Evolutionary conservation across 2,888 invertebrate genomes (phyloP).

Genomic region (Drosophila macrospina): DNA sequence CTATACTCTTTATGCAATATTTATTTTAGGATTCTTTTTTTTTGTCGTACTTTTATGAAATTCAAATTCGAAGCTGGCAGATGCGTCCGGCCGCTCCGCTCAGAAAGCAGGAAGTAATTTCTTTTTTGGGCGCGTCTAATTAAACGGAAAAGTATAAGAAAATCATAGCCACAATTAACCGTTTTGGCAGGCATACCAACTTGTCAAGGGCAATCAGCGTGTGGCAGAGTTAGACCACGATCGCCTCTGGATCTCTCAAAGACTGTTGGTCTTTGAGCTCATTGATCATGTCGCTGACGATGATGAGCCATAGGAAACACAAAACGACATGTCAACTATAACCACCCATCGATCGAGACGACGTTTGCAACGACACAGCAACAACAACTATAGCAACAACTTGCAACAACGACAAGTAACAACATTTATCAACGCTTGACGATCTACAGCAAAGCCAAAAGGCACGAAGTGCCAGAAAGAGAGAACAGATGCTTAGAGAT

Average conservation of each 20-base stretch:
- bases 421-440: slow-evolving; percentile 79
- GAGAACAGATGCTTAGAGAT: slow-evolving; percentile 9
- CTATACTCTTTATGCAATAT: slow-evolving; percentile 55
- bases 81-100: slow-evolving; percentile 38
- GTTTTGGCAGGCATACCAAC: slow-evolving; percentile 68
- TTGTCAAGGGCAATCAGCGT: slow-evolving; percentile 73
- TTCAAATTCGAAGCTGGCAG: slow-evolving; percentile 66
- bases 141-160: slow-evolving; percentile 44
- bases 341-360: slow-evolving; percentile 82
- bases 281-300: slow-evolving; percentile 63
- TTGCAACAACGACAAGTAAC: slow-evolving; percentile 78
- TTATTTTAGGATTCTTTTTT: slow-evolving; percentile 31
- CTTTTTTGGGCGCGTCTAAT: slow-evolving; percentile 51
- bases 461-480: slow-evolving; percentile 59
- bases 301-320: slow-evolving; percentile 65
- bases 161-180: slow-evolving; percentile 78
- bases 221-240: slow-evolving; percentile 51
- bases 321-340: slow-evolving; percentile 81
- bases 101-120: slow-evolving; percentile 64
- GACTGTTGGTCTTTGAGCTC: slow-evolving; percentile 34
- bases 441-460: slow-evolving; percentile 74
- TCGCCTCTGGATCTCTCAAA: slow-evolving; percentile 30
- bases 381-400: slow-evolving; percentile 47
- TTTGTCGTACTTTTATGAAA: slow-evolving; percentile 54
- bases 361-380: slow-evolving; percentile 46